Percentiles rank a stretch among this genome's conserved stretches.
Conservation (phyloP, 2,888 invertebrate genomes). For the Lymantria monacha region DNA sequence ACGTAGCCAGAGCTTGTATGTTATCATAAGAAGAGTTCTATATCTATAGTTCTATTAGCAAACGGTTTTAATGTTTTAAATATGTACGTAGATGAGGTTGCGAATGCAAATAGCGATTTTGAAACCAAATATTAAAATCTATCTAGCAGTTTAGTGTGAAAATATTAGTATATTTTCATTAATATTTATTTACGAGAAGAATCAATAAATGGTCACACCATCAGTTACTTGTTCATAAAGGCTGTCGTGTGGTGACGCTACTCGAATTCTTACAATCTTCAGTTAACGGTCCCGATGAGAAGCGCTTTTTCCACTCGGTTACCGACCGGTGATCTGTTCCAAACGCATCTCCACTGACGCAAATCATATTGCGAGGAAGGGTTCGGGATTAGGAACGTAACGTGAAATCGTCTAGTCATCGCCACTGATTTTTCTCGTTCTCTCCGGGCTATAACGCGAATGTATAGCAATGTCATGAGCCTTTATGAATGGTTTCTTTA, state of each 20-base stretch:
- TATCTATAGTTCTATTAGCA: too few relatives aligned
- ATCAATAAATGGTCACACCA: conserved; percentile 18
- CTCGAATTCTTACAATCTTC: conserved; percentile 58
- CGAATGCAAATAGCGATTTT: too few relatives aligned
- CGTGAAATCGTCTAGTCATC: conserved; percentile 68
- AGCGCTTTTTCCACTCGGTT: conserved; percentile 81
- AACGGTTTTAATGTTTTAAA: too few relatives aligned
- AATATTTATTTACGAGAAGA: conserved; percentile 1
- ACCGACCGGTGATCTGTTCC: conserved; percentile 78
- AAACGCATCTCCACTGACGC: conserved; percentile 80
- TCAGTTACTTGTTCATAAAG: conserved; percentile 23
- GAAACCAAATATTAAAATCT: too few relatives aligned
- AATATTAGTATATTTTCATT: background rate
- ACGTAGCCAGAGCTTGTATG: too few relatives aligned
- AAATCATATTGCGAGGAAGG: conserved; percentile 81
- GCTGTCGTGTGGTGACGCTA: conserved; percentile 40
- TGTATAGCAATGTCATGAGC: conserved; percentile 41
- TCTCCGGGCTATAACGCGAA: conserved; percentile 30
- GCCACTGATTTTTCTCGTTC: conserved; percentile 66
- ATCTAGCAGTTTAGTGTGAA: too few relatives aligned
- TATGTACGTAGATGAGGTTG: too few relatives aligned
- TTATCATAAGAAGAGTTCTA: too few relatives aligned
- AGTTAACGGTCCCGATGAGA: conserved; percentile 69
- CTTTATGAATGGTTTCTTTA: conserved; percentile 14
- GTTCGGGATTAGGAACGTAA: conserved; percentile 69